Base-by-base conservation (phyloP, 2,113 vertebrate species). In the Scomber colias region DNA sequence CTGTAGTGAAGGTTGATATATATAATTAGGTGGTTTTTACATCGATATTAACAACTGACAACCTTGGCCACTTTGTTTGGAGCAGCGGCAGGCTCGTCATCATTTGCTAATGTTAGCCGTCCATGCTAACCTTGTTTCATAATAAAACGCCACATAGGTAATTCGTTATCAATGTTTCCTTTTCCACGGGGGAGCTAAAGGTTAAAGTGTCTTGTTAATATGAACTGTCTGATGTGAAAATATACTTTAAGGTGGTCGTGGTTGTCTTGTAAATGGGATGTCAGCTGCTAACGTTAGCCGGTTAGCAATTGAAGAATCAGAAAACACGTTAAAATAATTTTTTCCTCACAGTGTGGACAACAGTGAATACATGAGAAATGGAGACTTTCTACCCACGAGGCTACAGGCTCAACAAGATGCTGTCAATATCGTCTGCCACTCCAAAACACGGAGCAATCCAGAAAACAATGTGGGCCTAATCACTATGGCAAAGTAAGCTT, bases 401-500 rank as follows among this genome's bases (percentile, higher is more conserved):
- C 95, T 99, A 61, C 98, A 99, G 84, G 98, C 97, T 21, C 98
- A 99, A 48, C 98, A 99, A 74, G 97, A 99, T 12, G 97, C 97
- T 0, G 98, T 99, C 74, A 99, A 99, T 94, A 99, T 99, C 1
- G 97, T 99, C 3, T 98, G 97, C 71, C 97, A 97, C 87, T 97
- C 97, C 0, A 98, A 98, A 77, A 98, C 97, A 35, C 96, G 98
- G 50, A 98, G 97, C 80, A 99, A 99, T 83, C 98, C 98, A 0
- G 97, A 99, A 92, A 98, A 99, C 93, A 99, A 98, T 8, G 98
- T 99, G 86, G 98, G 98, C 35, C 97, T 99, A 90, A 98, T 99
- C 87, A 99, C 98, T 1, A 93, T 99, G 82, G 97, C 98, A 74
- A 99, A 99, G 98, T 99, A 93, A 87, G 83, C 15, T 17, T 4